phyloP scores from a whole-genome alignment of 92 coral and sea anemone species.

The Phenganax marumi region DNA sequence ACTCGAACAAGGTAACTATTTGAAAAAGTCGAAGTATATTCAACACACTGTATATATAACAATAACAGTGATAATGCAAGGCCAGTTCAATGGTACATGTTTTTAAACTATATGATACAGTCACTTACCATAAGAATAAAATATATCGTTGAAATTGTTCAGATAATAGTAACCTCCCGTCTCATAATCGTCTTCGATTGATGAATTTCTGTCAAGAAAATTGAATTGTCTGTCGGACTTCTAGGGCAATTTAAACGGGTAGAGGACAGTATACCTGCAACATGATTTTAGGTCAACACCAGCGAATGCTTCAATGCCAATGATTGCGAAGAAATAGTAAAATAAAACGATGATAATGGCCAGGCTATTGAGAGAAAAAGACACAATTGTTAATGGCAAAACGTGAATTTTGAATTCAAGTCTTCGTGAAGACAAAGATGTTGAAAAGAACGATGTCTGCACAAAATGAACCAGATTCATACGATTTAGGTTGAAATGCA shows the following conservation, averaged over 20 bases:
- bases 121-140: slow-evolving; percentile 78
- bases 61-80: neutral
- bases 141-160: slow-evolving; percentile 84
- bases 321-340: slow-evolving; percentile 88
- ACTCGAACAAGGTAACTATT: slow-evolving; percentile 90
- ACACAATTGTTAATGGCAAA: neutral
- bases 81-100: neutral
- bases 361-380: slow-evolving; percentile 54
- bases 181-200: slow-evolving; percentile 60
- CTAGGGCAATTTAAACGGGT: neutral
- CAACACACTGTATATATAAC: neutral
- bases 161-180: slow-evolving; percentile 80
- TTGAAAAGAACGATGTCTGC: neutral
- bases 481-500: neutral
- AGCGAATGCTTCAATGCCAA: slow-evolving; percentile 88
- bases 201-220: slow-evolving; percentile 51
- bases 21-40: neutral
- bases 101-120: neutral
- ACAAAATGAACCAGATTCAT: slow-evolving; percentile 7
- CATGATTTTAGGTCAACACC: slow-evolving; percentile 75
- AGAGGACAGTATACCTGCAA: slow-evolving; percentile 62
- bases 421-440: too few relatives aligned
- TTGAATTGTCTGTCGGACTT: too few relatives aligned
- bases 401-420: too few relatives aligned
- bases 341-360: slow-evolving; percentile 68